Evolutionary conservation across 2,113 vertebrate species (phyloP).

Genomic region (Alligator mississippiensis): DNA sequence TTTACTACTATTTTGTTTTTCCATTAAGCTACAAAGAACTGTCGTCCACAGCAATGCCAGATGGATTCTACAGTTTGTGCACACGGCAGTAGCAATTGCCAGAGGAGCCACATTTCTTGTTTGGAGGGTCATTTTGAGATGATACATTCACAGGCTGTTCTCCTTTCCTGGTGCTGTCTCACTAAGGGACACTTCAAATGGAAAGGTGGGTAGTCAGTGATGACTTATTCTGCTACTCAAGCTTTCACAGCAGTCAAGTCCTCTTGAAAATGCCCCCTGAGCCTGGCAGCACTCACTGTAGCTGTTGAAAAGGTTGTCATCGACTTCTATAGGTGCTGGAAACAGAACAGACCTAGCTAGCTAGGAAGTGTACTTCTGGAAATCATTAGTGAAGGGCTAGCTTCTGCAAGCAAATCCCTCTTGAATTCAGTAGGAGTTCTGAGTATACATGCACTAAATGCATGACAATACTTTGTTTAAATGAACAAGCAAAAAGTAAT

Average conservation of each 20-base stretch:
- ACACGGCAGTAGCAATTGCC: neutral
- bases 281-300: neutral
- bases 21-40: neutral
- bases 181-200: neutral
- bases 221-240: neutral
- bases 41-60: neutral
- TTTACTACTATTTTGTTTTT: neutral
- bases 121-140: neutral
- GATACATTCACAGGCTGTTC: neutral
- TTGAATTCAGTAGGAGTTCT: neutral
- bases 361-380: neutral
- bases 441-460: neutral
- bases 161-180: neutral
- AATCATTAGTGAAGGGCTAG: neutral
- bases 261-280: accelerated
- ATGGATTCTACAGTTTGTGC: neutral
- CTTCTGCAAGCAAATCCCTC: neutral
- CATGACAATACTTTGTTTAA: neutral
- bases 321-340: neutral
- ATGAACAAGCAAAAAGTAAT: neutral
- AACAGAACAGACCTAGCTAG: neutral
- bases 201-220: neutral
- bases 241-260: neutral
- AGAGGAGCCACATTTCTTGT: neutral
- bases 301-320: neutral